Base-by-base conservation (phyloP, 2,888 invertebrate species). In the Strigamia crassipes region DNA sequence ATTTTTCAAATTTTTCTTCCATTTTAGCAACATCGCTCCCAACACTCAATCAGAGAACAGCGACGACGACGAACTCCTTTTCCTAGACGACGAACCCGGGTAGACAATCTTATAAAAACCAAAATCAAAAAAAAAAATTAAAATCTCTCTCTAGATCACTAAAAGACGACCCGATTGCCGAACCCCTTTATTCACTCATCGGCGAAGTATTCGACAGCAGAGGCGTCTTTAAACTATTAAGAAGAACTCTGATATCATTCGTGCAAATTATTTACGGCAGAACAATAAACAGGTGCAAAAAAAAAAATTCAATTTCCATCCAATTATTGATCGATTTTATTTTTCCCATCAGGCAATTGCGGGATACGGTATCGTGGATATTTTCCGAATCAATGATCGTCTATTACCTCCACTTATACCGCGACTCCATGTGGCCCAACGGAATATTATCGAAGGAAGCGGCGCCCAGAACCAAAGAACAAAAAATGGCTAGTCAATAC, bases 181-280 rank as follows among this genome's bases (percentile, higher is more conserved):
- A 96, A 87, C 96, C 96, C 0, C 88, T 96, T n/a, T 96, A 96
- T 87, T 91, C 92, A 0, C 89, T 96, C 66, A 90, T 96, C 85
- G 94, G 94, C 83, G 96, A 96, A 89, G 92, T 96, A 84, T 96
- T 96, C 87, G 96, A 96, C 87, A 92, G 96, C 90, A 91, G 94
- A 81, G 96, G 96, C 0, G 93, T 95, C 38, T 95, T 96, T 87
- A 93, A 94, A 81, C 95, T 95, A 92, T 90, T 96, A 38, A 89
- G 96, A 84, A 93, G 94, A 87, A 95, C 95, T 27, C 90, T 96
- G 23, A 96, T 96, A 85, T 93, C 94, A 1, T 96, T 96, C 88
- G 96, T 96, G 31, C 96, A 96, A 89, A 93, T 95, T 83, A 94
- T 95, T 0, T 96, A 95, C 86, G 96, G 96, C n/a, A 90, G 95